Conservation (phyloP, 2,113 vertebrate species). For the Nannobrachium achirus region DNA sequence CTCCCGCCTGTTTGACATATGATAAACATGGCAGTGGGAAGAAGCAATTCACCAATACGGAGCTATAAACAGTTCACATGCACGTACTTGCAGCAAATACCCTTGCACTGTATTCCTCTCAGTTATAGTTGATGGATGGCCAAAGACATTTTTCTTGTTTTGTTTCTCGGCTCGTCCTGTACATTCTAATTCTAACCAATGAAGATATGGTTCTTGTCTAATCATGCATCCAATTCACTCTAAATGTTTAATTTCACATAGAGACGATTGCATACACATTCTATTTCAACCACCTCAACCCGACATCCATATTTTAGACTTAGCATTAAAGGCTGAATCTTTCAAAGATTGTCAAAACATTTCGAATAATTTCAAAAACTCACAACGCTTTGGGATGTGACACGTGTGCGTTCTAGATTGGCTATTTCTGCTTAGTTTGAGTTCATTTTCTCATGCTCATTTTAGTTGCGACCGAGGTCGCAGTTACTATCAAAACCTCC, state of each 20-base stretch:
- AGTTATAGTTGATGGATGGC: neutral
- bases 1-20: slow-evolving; percentile 39
- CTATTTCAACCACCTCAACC: neutral
- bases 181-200: neutral
- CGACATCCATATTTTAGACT: no score
- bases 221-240: neutral
- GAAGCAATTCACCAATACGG: slow-evolving; percentile 36
- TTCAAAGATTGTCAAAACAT: no score
- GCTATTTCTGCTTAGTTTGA: neutral
- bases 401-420: no score
- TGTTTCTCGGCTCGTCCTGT: neutral
- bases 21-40: slow-evolving; percentile 60
- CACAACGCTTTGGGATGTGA: no score
- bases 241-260: slow-evolving; percentile 11
- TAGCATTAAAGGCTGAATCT: no score
- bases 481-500: no score
- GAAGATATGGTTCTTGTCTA: neutral
- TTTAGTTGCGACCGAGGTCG: no score
- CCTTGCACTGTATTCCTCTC: slow-evolving; percentile 2
- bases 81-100: slow-evolving; percentile 4
- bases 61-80: slow-evolving; percentile 36
- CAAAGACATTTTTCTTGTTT: slow-evolving; percentile 1
- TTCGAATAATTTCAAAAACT: no score
- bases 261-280: neutral
- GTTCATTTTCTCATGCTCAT: neutral